Conservation (phyloP, 1,140 invertebrate species). For the Ylistrum balloti region DNA sequence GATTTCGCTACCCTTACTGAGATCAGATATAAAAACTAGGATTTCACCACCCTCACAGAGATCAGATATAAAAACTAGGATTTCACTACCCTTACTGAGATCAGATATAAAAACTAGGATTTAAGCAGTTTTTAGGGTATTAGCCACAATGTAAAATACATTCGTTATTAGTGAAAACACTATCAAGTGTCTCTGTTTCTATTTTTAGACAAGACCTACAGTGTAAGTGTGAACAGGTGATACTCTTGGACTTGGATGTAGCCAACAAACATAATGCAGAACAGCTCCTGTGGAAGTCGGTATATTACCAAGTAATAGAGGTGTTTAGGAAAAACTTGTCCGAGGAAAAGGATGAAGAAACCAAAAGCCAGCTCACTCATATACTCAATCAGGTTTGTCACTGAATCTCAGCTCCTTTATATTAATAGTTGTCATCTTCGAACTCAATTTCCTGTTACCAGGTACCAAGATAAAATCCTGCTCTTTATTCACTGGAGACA, state of each 20-base stretch:
- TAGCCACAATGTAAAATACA: too few species aligned
- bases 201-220: conserved; percentile 85
- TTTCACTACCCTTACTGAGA: too few species aligned
- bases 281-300: conserved; percentile 94
- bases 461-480: too few species aligned
- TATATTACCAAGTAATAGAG: conserved; percentile 96
- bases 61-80: conserved; percentile 61
- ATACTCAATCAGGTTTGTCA: conserved; percentile 88
- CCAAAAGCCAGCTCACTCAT: conserved; percentile 87
- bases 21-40: conserved; percentile 46
- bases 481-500: too few species aligned
- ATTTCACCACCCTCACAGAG: conserved; percentile 62
- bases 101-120: too few species aligned
- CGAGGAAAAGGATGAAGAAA: conserved; percentile 84
- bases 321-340: conserved; percentile 87
- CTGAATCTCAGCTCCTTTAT: background rate
- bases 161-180: too few species aligned
- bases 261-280: conserved; percentile 94
- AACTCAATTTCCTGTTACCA: too few species aligned
- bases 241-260: conserved; percentile 93
- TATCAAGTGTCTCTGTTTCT: conserved; percentile 44
- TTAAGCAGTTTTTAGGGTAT: too few species aligned
- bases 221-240: conserved; percentile 88
- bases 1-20: too few species aligned
- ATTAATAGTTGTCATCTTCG: too few species aligned